Conservation (phyloP, 2,113 vertebrate genomes). For the Microcebus murinus region DNA sequence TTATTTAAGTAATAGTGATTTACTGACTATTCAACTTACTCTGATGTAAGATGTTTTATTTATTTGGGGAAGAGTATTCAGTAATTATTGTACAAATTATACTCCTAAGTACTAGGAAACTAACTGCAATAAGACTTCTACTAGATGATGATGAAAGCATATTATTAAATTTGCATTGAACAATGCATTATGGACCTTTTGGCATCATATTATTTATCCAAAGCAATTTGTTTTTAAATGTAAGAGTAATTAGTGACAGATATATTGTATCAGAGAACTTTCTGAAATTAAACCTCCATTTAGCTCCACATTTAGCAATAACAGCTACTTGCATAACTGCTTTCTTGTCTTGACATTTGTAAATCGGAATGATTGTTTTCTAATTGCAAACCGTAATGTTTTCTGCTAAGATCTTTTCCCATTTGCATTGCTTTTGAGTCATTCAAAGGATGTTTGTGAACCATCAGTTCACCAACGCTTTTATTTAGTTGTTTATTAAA, state of each 20-base stretch:
- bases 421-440: not conserved
- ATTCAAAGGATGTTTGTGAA: not conserved
- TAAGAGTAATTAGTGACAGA: conserved; percentile 17
- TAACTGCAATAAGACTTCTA: not conserved
- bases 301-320: not conserved
- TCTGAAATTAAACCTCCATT: conserved; percentile 40
- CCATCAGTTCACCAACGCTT: not conserved
- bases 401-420: not conserved
- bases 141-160: conserved; percentile 14
- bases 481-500: not conserved
- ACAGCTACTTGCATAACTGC: not conserved
- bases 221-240: conserved; percentile 50
- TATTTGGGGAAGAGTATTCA: not conserved
- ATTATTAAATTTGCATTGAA: conserved; percentile 16
- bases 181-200: conserved; percentile 24
- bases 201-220: conserved; percentile 33
- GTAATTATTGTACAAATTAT: not conserved
- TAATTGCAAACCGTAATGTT: not conserved
- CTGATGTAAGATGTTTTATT: not conserved
- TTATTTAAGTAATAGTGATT: conserved; percentile 6
- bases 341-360: not conserved
- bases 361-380: not conserved
- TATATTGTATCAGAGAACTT: conserved; percentile 28
- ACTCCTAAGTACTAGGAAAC: not conserved
- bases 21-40: not conserved